Conservation (phyloP, 2,888 invertebrate genomes). For the Phengaris arion region DNA sequence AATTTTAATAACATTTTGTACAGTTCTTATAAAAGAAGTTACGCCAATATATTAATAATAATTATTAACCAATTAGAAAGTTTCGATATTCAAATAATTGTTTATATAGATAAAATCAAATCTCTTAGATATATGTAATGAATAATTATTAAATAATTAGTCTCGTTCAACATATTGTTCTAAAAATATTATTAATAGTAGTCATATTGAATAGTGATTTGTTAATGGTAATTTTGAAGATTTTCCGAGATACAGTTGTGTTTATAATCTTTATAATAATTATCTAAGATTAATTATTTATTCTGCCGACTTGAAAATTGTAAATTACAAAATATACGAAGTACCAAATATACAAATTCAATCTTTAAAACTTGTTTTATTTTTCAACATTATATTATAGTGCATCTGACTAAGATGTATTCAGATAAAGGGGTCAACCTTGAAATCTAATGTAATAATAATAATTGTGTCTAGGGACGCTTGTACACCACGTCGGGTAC, state of each 20-base stretch:
- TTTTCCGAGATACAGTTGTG: conserved; percentile 57
- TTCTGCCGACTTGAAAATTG: conserved; percentile 73
- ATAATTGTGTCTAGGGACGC: no score
- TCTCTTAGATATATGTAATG: conserved; percentile 56
- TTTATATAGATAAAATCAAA: conserved; percentile 51
- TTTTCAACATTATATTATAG: conserved; percentile 24
- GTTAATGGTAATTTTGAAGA: conserved; percentile 65
- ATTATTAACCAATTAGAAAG: conserved; percentile 53
- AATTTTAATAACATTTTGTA: conserved; percentile 55
- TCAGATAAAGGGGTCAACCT: no score
- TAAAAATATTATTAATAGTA: conserved; percentile 63
- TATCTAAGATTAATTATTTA: conserved; percentile 69
- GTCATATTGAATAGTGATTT: conserved; percentile 64
- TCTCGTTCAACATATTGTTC: conserved; percentile 75
- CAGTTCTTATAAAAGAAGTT: conserved; percentile 38
- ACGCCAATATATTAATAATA: conserved; percentile 34
- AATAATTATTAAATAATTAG: conserved; percentile 49
- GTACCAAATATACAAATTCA: conserved; percentile 80
- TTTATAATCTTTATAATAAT: conserved; percentile 67
- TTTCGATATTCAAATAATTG: conserved; percentile 50
- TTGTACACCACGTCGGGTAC: no score
- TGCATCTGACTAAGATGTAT: no score
- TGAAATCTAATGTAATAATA: no score
- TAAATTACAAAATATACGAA: conserved; percentile 78
- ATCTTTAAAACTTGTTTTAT: conserved; percentile 62